A percentile compares a stretch with the other conserved stretches of the same genome.
Conservation (phyloP, 2,113 vertebrate species). For the Mus spicilegus region DNA sequence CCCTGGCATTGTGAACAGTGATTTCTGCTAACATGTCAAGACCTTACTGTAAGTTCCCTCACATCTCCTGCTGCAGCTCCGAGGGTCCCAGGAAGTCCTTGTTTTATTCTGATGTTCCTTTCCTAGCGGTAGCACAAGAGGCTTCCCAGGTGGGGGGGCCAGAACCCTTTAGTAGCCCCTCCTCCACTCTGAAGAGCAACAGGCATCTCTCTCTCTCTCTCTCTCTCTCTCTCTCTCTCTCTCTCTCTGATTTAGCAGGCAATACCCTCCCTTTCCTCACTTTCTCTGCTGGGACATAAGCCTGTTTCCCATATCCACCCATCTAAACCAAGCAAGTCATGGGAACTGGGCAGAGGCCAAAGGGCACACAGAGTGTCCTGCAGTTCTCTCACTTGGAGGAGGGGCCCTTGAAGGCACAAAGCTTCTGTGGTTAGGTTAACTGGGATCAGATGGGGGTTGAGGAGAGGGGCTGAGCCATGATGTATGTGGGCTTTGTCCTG, state of each 20-base stretch:
- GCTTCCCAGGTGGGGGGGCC: too few species aligned
- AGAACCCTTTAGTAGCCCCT: too few species aligned
- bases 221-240: not conserved
- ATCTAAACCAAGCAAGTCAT: not conserved
- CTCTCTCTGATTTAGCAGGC: not conserved
- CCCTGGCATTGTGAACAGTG: not conserved
- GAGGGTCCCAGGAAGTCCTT: constrained; percentile 29
- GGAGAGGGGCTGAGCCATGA: too few species aligned
- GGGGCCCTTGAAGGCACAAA: not conserved
- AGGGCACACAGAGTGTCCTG: not conserved
- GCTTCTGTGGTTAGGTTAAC: not conserved
- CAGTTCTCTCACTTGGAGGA: not conserved
- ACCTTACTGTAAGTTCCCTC: constrained; percentile 82
- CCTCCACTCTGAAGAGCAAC: not conserved
- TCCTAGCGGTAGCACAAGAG: not conserved
- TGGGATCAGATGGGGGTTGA: not conserved
- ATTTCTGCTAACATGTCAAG: constrained; percentile 74
- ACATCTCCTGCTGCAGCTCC: constrained; percentile 80
- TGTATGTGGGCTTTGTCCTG: not conserved
- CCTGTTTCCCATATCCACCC: not conserved
- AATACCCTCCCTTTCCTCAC: not conserved
- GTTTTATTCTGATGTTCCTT: constrained; percentile 61
- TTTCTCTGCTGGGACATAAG: not conserved
- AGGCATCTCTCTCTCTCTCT: not conserved
- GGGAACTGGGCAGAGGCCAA: not conserved